Evolutionary conservation across 2,888 invertebrate genomes (phyloP), one percentile per base, ranked within the genome.

Genomic region (Ophioninae sp.): DNA sequence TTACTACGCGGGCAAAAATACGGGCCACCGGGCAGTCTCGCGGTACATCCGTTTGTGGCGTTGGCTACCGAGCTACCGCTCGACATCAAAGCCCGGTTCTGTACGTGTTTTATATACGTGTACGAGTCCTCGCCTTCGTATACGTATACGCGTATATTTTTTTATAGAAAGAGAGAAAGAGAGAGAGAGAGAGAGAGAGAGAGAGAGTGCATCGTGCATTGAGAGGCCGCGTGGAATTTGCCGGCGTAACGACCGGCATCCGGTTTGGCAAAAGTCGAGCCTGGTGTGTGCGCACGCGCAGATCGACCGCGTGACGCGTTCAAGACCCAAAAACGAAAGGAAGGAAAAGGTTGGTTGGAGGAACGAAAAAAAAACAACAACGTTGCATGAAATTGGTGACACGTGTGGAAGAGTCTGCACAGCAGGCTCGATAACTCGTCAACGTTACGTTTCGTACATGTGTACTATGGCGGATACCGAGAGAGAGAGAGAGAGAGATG

Each of bases 211-310:
- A 79, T 74, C 65, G 72, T 75, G 30, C 30, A 81, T 84, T 62
- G 68, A 81, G 80, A 62, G 77, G n/a, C 69, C 80, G 67, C 79
- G 79, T 62, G 70, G 80, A 85, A 83, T 87, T 84, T 87, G 79
- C 81, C 84, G 82, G 84, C 86, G 82, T 88, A 88, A 88, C 85
- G 87, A 88, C 86, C 83, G 80, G 84, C 88, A 87, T 88, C 88
- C 88, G 88, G 85, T 74, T 79, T 72, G 75, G 65, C 81, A 74
- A 77, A 76, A 74, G 76, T 67, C 77, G 70, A 59, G 41, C 41
- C 41, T 41, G 39, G 20, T 70, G 30, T 30, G 30, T 30, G 67
- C 50, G 64, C 30, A 50, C 57, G 70, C 72, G 72, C 30, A 72
- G 65, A 30, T 3, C 30, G 30, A 30, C 30, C 72, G 72, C 72